Conservation (phyloP, 2,113 vertebrate species). For the Ceuthmochares aereus region DNA sequence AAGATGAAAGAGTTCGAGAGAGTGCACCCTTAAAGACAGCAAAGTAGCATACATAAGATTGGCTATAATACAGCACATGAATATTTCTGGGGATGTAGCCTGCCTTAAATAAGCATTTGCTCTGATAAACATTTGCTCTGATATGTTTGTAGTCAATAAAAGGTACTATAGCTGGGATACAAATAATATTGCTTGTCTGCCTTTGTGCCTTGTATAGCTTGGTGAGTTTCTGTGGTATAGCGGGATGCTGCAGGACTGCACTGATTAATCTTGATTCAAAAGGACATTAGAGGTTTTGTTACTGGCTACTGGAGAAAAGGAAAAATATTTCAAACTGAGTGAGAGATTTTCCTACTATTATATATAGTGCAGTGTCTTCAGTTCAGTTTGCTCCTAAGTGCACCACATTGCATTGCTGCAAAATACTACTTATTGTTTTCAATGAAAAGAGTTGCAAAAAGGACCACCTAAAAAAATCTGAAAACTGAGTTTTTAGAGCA, state of each 20-base stretch:
- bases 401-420: neutral
- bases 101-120: neutral
- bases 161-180: neutral
- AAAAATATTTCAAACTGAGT: neutral
- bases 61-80: neutral
- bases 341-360: neutral
- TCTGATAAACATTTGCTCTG: neutral
- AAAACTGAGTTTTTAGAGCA: neutral
- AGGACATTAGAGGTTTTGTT: neutral
- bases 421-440: neutral
- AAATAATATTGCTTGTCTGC: neutral
- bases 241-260: neutral
- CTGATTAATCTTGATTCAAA: neutral
- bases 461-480: neutral
- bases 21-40: neutral
- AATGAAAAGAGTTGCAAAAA: neutral
- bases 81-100: neutral
- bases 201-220: neutral
- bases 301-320: neutral
- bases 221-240: neutral
- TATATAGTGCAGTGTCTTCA: fast-evolving
- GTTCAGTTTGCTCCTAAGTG: neutral
- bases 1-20: neutral
- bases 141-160: neutral
- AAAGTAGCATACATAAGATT: neutral